A percentile compares a stretch with the other conserved stretches of the same genome.
Conservation (phyloP, 2,113 vertebrate genomes). For the Salvator merianae region DNA sequence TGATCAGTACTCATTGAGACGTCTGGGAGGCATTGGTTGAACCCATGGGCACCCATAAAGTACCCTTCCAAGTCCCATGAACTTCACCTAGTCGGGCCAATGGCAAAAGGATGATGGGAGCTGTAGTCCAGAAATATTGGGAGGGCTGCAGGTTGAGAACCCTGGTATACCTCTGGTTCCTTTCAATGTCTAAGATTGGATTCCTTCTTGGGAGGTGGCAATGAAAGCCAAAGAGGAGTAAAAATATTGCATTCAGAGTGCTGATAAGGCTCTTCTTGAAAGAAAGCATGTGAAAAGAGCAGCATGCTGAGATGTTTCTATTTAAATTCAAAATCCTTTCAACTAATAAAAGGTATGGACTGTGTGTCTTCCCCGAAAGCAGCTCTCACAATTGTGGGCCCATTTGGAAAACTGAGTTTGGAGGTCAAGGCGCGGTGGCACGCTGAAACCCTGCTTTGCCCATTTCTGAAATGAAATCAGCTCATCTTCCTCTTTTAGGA, state of each 20-base stretch:
- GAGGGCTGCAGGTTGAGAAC: no score
- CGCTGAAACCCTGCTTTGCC: slow-evolving; percentile 40
- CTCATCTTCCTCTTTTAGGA: slow-evolving; percentile 18
- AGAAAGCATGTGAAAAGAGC: not conserved
- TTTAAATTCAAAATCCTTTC: not conserved
- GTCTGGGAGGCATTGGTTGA: no score
- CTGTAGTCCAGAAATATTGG: no score
- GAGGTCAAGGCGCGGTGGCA: slow-evolving; percentile 45
- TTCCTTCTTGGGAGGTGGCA: accelerated
- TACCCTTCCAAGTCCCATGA: no score
- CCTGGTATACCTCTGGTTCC: no score
- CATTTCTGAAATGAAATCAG: slow-evolving; percentile 53
- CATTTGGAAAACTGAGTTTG: slow-evolving; percentile 19
- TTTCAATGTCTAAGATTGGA: no score
- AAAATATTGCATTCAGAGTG: not conserved
- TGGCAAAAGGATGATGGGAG: no score
- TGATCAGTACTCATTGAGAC: no score
- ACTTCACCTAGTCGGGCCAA: no score
- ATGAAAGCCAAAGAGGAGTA: not conserved
- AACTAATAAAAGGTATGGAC: not conserved
- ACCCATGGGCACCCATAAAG: no score
- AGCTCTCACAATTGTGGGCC: slow-evolving; percentile 5
- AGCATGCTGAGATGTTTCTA: not conserved
- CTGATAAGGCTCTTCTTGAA: not conserved
- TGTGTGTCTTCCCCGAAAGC: not conserved